Base-by-base conservation (phyloP, 2,888 invertebrate genomes). In the Clunio marinus region DNA sequence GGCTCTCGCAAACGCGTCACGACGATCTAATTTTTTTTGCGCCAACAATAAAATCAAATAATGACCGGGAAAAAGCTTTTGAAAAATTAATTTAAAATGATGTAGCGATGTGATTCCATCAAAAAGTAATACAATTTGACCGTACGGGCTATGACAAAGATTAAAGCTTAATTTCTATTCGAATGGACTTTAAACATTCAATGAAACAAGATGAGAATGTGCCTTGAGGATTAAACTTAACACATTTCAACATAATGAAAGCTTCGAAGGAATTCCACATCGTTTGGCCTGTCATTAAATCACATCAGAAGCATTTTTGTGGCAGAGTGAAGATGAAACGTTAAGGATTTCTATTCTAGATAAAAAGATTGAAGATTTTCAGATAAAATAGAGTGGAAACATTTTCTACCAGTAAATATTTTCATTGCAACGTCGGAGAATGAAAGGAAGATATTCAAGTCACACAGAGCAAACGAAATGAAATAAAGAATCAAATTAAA, bases 401-500 rank as follows among this genome's bases (percentile, higher is more conserved):
- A n/a, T n/a, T n/a, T n/a, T n/a, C n/a, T n/a, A n/a, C n/a, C n/a
- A n/a, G n/a, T n/a, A n/a, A n/a, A n/a, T n/a, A n/a, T n/a, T 15
- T 60, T 60, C 37, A 10, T 41, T 60, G 24, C 37, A 20, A 17
- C 37, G 15, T 37, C 13, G n/a, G 22, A 20, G 37, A 32, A 57
- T 5, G 27, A 35, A 41, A 46, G 10, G 17, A 22, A 17, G 3
- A 46, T 63, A 63, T 63, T 63, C 63, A 25, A 63, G 63, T 63
- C 63, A 63, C 63, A 63, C 63, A 63, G 46, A 46, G 37, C 27
- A 63, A 63, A 63, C 46, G 63, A 46, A 46, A 63, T 20, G 57
- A 57, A 57, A 27, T 7, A 25, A 35, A 20, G 22, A 63, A 63
- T 63, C 63, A 63, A 63, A 63, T 63, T 63, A 63, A 63, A 63